Base-by-base conservation (phyloP, 2,888 invertebrate genomes). In the Drosophila robusta region DNA sequence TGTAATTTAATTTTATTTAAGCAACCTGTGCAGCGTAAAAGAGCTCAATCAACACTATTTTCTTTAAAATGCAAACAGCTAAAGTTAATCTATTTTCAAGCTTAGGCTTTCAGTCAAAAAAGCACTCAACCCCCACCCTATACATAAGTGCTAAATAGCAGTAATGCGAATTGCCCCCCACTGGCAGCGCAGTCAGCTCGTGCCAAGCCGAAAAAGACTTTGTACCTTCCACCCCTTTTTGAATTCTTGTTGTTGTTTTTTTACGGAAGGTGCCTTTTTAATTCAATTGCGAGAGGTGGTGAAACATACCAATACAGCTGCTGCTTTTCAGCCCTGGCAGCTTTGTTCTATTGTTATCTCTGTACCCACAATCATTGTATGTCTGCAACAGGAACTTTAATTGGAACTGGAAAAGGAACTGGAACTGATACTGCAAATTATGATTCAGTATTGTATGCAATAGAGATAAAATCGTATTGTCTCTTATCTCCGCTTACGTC, bases 401-500 rank as follows among this genome's bases (percentile, higher is more conserved):
- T 12, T 47, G 41, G 8, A 42, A 52, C 18, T 52, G 47, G 7
- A 69, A 50, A 7, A 42, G 36, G 8, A 42, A 52, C 18, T 52
- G 47, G 7, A 69, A 50, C 8, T 54, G 46, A n/a, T 18, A 49
- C 22, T 32, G 42, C 14, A 44, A 16, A 42, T 26, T 26, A 41
- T 36, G 55, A 52, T 16, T 44, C 44, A 44, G 24, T 44, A 24
- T 14, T 42, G 5, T 16, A 7, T 24, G 44, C 32, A 12, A 34
- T 45, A 39, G 55, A 47, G 80, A 73, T 75, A 83, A 68, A 64
- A 74, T 80, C 69, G 47, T 64, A 63, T 57, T 26, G n/a, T 24
- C 60, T 65, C 50, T 68, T 68, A 81, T 66, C 68, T 42, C 45
- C 6, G 46, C 46, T 75, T 65, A 78, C 73, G 80, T 81, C 82